phyloP scores from a whole-genome alignment of 2,113 vertebrate genomes.

The Hydrochoerus hydrochaeris region DNA sequence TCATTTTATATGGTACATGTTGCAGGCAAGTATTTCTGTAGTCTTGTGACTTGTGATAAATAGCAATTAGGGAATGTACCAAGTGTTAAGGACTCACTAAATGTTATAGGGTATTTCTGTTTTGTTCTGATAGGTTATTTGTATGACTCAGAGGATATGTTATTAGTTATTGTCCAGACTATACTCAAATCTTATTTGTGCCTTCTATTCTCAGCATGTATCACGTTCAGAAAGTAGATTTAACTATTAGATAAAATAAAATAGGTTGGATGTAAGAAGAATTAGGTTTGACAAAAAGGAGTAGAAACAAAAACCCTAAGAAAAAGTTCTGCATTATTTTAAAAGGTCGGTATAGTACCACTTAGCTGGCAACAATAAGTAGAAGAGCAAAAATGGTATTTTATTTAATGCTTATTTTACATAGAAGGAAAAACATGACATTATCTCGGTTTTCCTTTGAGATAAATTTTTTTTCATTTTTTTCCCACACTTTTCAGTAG shows the following conservation, averaged over 20 bases:
- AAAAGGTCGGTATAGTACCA: not conserved
- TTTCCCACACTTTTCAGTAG: slow-evolving; percentile 30
- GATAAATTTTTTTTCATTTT: not conserved
- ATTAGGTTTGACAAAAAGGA: not conserved
- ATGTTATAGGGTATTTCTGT: not conserved
- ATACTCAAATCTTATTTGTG: not conserved
- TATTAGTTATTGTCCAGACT: slow-evolving; percentile 16
- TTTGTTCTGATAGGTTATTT: not conserved
- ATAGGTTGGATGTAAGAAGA: not conserved
- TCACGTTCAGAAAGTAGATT: not conserved
- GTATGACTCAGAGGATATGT: slow-evolving; percentile 8
- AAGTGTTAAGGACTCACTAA: not conserved
- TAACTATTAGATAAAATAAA: slow-evolving; percentile 43
- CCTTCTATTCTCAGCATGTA: slow-evolving; percentile 24
- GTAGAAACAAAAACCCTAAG: not conserved
- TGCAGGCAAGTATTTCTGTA: not conserved
- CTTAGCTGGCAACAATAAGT: not conserved
- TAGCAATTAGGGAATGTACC: not conserved
- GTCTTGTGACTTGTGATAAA: not conserved
- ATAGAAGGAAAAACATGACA: not conserved
- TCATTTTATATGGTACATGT: not conserved
- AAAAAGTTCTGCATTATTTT: slow-evolving; percentile 11
- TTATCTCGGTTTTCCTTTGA: slow-evolving; percentile 1
- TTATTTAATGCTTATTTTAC: slow-evolving; percentile 42
- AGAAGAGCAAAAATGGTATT: not conserved